A percentile compares a stretch with the other conserved stretches of the same genome.
These are phyloP conservation scores for Pollenia griseotomentosa DNA, from an alignment of 2,888 invertebrate genomes.

Conservation along the genomic window DNA sequence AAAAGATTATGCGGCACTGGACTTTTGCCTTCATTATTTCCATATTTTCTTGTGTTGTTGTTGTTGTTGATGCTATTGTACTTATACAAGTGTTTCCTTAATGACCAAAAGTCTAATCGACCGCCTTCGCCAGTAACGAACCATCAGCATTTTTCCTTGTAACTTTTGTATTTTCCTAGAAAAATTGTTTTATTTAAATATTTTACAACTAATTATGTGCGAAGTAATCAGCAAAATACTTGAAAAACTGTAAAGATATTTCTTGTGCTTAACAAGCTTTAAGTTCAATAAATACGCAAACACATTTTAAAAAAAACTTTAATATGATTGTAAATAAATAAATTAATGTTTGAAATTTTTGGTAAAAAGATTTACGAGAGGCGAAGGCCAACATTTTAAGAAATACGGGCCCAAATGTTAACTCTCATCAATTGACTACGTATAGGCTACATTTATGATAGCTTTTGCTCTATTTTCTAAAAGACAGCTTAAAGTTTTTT, in stretches of 20 bases:
- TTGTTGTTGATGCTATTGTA: conserved; percentile 19
- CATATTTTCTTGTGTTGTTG: conserved; percentile 17
- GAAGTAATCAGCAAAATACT: conserved; percentile 49
- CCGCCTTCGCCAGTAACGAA: conserved; percentile 42
- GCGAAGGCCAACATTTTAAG: background rate
- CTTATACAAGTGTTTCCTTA: conserved; percentile 57
- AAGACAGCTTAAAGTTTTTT: no score
- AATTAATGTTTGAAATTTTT: conserved; percentile 15
- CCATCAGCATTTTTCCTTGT: conserved; percentile 27
- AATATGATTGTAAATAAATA: background rate
- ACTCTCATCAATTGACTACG: no score
- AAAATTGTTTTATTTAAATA: conserved; percentile 56
- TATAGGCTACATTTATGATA: no score
- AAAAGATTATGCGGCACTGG: conserved; percentile 43
- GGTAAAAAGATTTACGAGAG: background rate
- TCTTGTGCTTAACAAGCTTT: conserved; percentile 44
- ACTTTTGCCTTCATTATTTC: conserved; percentile 27
- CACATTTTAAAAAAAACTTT: background rate
- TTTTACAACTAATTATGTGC: conserved; percentile 62
- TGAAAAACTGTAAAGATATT: conserved; percentile 37
- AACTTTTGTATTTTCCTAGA: conserved; percentile 4
- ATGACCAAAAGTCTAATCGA: conserved; percentile 44
- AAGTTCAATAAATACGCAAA: background rate
- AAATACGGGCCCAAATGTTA: background rate
- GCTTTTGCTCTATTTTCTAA: no score